Evolutionary conservation across 1,140 invertebrate genomes (phyloP), one percentile per base, ranked within the genome.

Genomic region (Pinna nobilis): DNA sequence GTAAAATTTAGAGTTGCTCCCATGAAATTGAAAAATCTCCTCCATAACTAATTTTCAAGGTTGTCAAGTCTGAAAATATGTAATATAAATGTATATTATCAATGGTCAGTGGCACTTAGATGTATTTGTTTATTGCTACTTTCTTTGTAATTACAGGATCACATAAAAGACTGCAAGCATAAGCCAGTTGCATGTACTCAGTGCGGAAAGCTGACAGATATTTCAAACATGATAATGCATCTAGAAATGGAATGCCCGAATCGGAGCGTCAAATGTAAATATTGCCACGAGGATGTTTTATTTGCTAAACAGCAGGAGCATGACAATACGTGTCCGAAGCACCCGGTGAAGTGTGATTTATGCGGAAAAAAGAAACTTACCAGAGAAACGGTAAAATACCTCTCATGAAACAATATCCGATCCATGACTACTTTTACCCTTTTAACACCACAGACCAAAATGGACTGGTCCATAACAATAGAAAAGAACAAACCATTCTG

Each of bases 281-380:
- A 83, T 49, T 88, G 87, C 74, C 71, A 79, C n/a, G 37, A 51
- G 5, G 72, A 32, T 33, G 15, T 33, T 33, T 4, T n/a, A 57
- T 32, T 20, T 28, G 13, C 25, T 30, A 18, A 32, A 20, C 37
- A 32, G 33, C 28, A 57, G 53, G 15, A 57, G 20, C 53, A 57
- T 33, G 37, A n/a, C 13, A 57, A 74, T 13, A 78, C 67, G 20
- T 89, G 87, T 75, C 76, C 77, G 1, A 83, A 84, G 55, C 77
- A 76, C 25, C 76, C 78, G 5, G 59, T 85, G 13, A 71, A 79
- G 15, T 89, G 87, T 63, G 83, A 85, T 11, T 49, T 53, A 25
- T 89, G 87, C 73, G 80, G 81, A 3, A 79, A 78, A 28, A 77
- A 74, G 61, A 80, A 76, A 67, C 77, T 84, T 28, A 47, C 75